Evolutionary conservation across 2,888 invertebrate species (phyloP), one percentile per base, ranked within the genome.

Genomic region (Catocala fraxini): DNA sequence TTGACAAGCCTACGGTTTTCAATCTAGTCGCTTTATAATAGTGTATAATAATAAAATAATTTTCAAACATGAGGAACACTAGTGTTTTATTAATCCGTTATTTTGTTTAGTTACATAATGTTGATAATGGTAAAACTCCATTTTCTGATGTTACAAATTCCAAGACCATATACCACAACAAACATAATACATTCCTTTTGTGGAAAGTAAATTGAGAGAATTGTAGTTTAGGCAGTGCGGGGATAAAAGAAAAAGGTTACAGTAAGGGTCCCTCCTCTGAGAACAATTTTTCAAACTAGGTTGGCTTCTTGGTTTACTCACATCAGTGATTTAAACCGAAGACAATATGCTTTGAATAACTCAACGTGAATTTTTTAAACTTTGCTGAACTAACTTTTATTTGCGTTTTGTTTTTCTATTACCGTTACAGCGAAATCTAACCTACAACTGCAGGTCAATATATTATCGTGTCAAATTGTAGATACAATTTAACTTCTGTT

Each of bases 271-370:
- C 72, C 75, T 85, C 88, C 88, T 87, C 71, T 51, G 87, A 89
- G 90, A 89, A 86, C 86, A 81, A 89, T 91, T 90, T 89, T 87
- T 91, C 89, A 89, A 89, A 89, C 86, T 81, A 83, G 84, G 82
- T 86, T 85, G 83, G 84, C 85, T 88, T 86, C 84, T 85, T 82
- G 82, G 80, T 81, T 75, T 81, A 78, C 79, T 83, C 85, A 84
- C 82, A 83, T 86, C 87, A 86, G 84, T 88, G 89, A 89, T 91
- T 90, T 88, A 87, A 77, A 77, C 65, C 61, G 71, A 71, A 75
- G 61, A 65, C 75, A 71, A 75, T 72, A 70, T 74, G 76, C 73
- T 70, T 67, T 67, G 76, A 65, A 75, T 75, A 74, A 70, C 70
- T 75, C 70, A 62, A 63, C 57, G 53, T 62, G 59, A 75, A 73